These are phyloP conservation scores for Nebria salina DNA, from an alignment of 2,888 invertebrate genomes.

Conservation along the genomic window DNA sequence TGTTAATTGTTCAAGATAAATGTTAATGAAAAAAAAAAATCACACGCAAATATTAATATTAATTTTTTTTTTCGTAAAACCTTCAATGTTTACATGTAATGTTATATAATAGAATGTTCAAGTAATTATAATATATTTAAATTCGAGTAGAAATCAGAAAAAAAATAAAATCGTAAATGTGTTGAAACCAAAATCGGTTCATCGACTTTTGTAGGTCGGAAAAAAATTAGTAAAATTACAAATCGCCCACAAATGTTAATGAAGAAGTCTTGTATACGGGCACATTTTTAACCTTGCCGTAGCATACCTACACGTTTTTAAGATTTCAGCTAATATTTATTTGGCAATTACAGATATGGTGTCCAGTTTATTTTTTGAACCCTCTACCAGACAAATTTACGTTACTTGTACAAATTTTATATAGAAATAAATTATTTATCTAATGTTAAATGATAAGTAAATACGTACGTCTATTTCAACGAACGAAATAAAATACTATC, in stretches of 20 bases:
- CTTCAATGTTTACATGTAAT: neutral
- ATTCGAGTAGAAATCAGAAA: neutral
- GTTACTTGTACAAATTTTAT: neutral
- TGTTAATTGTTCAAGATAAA: neutral
- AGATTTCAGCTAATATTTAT: neutral
- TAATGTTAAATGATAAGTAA: no score
- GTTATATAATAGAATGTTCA: neutral
- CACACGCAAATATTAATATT: neutral
- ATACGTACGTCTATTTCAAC: no score
- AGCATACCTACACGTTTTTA: neutral
- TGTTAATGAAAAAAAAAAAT: neutral
- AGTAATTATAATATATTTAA: neutral
- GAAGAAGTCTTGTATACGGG: conserved; percentile 13
- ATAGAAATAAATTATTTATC: no score
- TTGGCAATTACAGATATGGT: neutral
- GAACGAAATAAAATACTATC: no score
- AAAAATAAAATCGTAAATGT: neutral
- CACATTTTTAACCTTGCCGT: neutral
- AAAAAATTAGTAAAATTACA: conserved; percentile 23
- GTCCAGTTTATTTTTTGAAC: neutral
- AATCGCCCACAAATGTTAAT: conserved; percentile 27
- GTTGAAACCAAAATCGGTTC: conserved; percentile 3
- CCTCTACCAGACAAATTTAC: neutral
- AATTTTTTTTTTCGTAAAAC: neutral
- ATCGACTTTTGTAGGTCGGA: conserved; percentile 14